Evolutionary conservation across 2,797 vertebrate species (phyloP).

Genomic region (Babyrousa celebensis): DNA sequence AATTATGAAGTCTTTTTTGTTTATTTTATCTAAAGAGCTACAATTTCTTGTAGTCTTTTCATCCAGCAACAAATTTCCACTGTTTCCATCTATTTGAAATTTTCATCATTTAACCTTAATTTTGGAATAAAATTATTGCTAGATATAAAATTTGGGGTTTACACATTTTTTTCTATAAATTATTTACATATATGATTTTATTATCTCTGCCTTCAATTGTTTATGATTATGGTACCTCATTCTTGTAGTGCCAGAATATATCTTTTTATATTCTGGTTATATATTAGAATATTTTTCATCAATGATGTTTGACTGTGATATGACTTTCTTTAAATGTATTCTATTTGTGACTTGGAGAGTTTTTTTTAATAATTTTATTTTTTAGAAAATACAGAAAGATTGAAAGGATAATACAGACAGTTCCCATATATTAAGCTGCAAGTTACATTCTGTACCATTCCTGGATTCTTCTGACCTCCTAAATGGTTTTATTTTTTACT

Average conservation of each 20-base stretch:
- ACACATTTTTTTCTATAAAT: neutral
- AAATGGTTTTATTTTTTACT: neutral
- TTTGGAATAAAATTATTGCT: neutral
- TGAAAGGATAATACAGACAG: neutral
- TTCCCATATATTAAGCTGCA: neutral
- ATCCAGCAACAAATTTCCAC: neutral
- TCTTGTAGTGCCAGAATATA: neutral
- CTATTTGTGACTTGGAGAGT: neutral
- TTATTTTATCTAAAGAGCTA: neutral
- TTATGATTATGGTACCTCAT: neutral
- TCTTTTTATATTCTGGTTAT: neutral
- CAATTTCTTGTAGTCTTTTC: neutral
- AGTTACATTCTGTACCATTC: neutral
- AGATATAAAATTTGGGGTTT: neutral
- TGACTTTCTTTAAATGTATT: neutral
- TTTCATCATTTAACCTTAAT: neutral
- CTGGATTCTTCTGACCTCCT: neutral
- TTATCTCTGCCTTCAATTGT: neutral
- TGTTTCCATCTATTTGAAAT: neutral
- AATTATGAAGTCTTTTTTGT: neutral
- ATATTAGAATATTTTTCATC: neutral
- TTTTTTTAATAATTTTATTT: neutral
- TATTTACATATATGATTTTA: neutral
- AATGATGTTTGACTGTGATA: neutral
- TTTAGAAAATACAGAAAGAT: neutral